Evolutionary conservation across 2,113 vertebrate genomes (phyloP), one percentile per base, ranked within the genome.

Genomic region (Willisornis vidua): DNA sequence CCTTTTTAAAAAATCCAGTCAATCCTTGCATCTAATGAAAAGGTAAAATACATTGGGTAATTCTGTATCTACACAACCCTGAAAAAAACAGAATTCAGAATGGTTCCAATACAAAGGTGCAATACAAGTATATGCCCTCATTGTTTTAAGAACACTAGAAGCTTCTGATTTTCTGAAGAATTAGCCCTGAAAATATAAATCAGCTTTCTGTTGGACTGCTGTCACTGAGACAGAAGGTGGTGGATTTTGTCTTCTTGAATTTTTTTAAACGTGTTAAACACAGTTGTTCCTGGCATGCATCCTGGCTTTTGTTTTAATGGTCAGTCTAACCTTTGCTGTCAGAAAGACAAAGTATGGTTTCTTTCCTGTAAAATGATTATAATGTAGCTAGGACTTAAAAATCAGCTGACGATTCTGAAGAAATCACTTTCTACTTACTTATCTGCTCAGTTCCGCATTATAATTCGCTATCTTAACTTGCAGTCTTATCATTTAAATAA

Each of bases 261-360:
- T 68, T 68, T 68, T 95, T 88, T 46, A 55, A 89, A 81, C 6
- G 43, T 59, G 49, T 31, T 80, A 76, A 93, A 87, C 16, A 62
- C 76, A 61, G 19, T 67, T 93, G 14, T 83, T 91, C 62, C 67
- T 95, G 85, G 79, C 29, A 39, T 29, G 20, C 25, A 54, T 80
- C 12, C 37, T 95, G 41, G 63, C 24, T 82, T 25, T 37, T 81
- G 10, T 83, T 96, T 80, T 85, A 90, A 87, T 89, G 57, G 49
- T 85, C 91, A 94, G 37, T 49, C 73, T 94, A 91, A 96, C 82
- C 85, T 95, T 96, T 83, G 35, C 54, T 95, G 91, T 94, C 96
- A 96, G 28, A 94, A 97, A 95, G 85, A 94, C 31, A 73, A 94
- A 96, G 14, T 90, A 51, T 19, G 7, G 8, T 12, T 95, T 18